A percentile compares a stretch with the other conserved stretches of the same genome.
Evolutionary conservation across 2,113 vertebrate species (phyloP).

Genomic region (Tragelaphus buxtoni): DNA sequence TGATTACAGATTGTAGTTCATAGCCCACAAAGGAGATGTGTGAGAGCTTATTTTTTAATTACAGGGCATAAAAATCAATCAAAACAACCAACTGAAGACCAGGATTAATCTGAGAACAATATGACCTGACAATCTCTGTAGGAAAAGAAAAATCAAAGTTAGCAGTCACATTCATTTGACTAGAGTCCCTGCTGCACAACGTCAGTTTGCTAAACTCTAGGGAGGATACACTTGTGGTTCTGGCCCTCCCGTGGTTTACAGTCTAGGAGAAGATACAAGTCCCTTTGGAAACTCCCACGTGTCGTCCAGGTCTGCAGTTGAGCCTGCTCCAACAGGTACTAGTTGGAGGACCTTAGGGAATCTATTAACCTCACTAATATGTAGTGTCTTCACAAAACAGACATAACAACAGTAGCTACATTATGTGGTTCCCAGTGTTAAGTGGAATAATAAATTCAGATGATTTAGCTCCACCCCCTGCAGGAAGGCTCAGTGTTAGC

Average conservation of each 20-base stretch:
- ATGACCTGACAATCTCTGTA: background rate
- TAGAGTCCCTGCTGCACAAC: background rate
- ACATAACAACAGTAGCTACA: background rate
- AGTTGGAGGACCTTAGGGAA: background rate
- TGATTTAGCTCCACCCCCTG: background rate
- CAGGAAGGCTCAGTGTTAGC: background rate
- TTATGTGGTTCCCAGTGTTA: background rate
- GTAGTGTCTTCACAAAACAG: background rate
- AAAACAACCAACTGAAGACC: slow-evolving; percentile 50
- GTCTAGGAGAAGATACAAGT: background rate
- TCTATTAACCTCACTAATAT: background rate
- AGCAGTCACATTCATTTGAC: background rate
- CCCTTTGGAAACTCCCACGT: background rate
- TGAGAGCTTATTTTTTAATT: slow-evolving; percentile 36
- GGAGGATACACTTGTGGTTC: background rate
- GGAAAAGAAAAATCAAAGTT: slow-evolving; percentile 52
- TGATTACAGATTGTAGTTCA: slow-evolving; percentile 17
- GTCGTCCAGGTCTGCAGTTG: background rate
- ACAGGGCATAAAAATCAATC: background rate
- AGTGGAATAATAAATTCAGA: background rate
- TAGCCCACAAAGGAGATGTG: background rate
- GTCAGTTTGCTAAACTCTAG: background rate
- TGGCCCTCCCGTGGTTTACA: background rate
- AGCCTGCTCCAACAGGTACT: background rate
- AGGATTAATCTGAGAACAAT: background rate